A percentile compares a stretch with the other conserved stretches of the same genome.
These are phyloP conservation scores for Nesogale talazaci DNA, from an alignment of 2,113 vertebrate species.

Conservation along the genomic window DNA sequence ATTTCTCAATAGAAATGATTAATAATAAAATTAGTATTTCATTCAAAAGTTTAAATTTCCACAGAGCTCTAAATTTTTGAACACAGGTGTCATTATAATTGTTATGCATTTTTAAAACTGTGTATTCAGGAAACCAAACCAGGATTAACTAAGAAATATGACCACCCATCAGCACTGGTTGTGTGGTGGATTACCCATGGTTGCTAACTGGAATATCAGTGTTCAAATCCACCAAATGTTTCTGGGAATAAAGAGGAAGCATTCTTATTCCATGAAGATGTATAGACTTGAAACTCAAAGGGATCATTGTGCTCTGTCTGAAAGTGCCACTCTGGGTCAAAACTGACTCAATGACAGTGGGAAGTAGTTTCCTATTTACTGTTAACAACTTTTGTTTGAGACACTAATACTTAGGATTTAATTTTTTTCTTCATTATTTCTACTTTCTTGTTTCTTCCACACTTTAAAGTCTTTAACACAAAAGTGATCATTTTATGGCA, in stretches of 20 bases:
- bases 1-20: conserved; percentile 21
- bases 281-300: too few relatives aligned
- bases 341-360: too few relatives aligned
- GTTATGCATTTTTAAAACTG: conserved; percentile 18
- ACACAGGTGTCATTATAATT: conserved; percentile 20
- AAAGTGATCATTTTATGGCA: not conserved
- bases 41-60: conserved; percentile 36
- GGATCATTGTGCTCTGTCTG: too few relatives aligned
- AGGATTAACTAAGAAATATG: not conserved
- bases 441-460: not conserved
- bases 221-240: too few relatives aligned
- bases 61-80: not conserved
- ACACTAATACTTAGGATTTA: not conserved
- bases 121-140: not conserved
- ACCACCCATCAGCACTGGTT: not conserved
- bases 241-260: too few relatives aligned
- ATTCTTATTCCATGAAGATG: too few relatives aligned
- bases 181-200: too few relatives aligned
- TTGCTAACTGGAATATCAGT: too few relatives aligned
- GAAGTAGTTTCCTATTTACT: not conserved
- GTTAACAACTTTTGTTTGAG: conserved; percentile 51
- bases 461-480: not conserved
- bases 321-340: too few relatives aligned
- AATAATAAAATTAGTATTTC: not conserved
- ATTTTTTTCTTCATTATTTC: not conserved